phyloP scores from a whole-genome alignment of 37 sponge, comb jelly and placozoan genomes.

The Mnemiopsis leidyi region DNA sequence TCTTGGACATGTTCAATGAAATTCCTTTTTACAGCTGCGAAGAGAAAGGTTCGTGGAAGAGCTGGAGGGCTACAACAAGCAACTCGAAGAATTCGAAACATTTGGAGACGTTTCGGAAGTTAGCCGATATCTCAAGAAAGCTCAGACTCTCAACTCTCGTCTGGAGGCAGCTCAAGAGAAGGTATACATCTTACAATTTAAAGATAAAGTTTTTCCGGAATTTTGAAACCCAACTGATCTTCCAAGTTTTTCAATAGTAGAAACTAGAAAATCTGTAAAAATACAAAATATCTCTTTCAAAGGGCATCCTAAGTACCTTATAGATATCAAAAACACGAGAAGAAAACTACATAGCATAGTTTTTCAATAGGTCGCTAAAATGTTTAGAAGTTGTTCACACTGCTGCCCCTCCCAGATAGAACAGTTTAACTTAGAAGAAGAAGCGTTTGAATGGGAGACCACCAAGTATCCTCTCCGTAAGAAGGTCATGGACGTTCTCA shows the following conservation, averaged over 20 bases:
- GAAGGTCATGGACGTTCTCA: slow-evolving; percentile 79
- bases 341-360: no score
- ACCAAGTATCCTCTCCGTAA: slow-evolving; percentile 87
- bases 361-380: background rate
- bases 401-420: slow-evolving; percentile 70
- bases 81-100: slow-evolving; percentile 86
- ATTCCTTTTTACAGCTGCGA: slow-evolving; percentile 74
- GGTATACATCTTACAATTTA: no score
- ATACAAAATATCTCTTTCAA: no score
- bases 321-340: no score
- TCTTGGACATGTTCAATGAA: no score
- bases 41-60: slow-evolving; percentile 85
- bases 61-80: slow-evolving; percentile 87
- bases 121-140: slow-evolving; percentile 84
- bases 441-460: slow-evolving; percentile 97
- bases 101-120: slow-evolving; percentile 90
- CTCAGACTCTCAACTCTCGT: slow-evolving; percentile 73
- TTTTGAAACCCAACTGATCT: no score
- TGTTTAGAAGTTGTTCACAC: background rate
- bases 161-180: slow-evolving; percentile 92
- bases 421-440: slow-evolving; percentile 92
- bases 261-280: no score
- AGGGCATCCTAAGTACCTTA: no score
- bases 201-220: no score
- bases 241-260: no score